Conservation (phyloP, 2,797 vertebrate species). For the Liasis olivaceus region DNA sequence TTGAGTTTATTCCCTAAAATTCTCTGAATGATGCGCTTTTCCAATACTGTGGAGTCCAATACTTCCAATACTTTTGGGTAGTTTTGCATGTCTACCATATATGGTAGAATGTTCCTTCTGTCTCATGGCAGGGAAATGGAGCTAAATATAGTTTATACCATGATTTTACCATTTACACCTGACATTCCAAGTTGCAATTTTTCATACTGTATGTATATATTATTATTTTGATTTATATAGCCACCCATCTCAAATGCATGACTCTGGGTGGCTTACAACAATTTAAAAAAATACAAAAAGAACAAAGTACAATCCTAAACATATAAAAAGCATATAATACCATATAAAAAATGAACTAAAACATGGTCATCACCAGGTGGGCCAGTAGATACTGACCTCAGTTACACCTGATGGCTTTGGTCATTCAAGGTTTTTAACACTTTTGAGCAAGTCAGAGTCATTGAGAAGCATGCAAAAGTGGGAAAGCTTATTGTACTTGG, state of each 20-base stretch:
- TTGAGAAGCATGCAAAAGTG: not conserved
- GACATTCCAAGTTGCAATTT: not conserved
- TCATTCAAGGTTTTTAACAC: not conserved
- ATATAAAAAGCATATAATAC: not conserved
- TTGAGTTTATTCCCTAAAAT: not conserved
- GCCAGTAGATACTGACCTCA: not conserved
- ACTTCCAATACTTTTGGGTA: not conserved
- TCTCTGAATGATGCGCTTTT: not conserved
- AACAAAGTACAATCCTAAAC: not conserved
- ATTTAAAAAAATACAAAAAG: not conserved
- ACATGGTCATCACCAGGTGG: not conserved
- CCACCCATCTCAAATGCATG: not conserved
- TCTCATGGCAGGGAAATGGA: not conserved
- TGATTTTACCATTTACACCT: not conserved
- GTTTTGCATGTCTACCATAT: not conserved
- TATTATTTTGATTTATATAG: not conserved
- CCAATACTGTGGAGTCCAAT: not conserved
- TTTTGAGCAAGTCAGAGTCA: not conserved
- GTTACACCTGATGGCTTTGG: not conserved
- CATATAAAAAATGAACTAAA: not conserved
- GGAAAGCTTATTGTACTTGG: too few relatives aligned
- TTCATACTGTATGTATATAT: not conserved
- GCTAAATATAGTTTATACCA: not conserved
- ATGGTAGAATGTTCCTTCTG: not conserved
- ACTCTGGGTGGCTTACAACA: not conserved